Evolutionary conservation across 2,797 vertebrate genomes (phyloP), one percentile per base, ranked within the genome.

Genomic region (Australoheros facetus): DNA sequence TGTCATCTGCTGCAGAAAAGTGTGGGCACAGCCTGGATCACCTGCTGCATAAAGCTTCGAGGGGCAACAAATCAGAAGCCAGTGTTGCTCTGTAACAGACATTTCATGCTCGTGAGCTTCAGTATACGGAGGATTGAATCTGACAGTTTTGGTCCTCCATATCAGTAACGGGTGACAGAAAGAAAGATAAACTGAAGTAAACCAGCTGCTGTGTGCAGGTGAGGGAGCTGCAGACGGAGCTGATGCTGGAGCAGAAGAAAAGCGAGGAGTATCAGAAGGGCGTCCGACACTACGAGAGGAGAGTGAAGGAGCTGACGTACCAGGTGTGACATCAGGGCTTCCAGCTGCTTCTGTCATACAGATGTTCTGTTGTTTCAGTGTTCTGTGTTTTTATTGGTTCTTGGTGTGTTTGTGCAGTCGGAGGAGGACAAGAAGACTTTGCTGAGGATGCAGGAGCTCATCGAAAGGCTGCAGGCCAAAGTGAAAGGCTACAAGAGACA

Each of bases 401-500:
- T 82, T n/a, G 62, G 11, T 56, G 59, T 81, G 79, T 21, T 72
- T 19, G 79, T 83, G 74, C 86, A 99, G 98, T 94, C 96, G 0
- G 98, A 99, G 81, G 98, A 99, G 79, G 98, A 99, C 89, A 89
- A 94, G 79, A 98, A 98, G 94, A 98, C 97, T 80, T 91, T 98
- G 90, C 87, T 97, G 55, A 95, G 97, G 86, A 98, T 99, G 97
- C 98, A 99, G 92, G 97, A 97, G 32, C 94, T 99, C 82, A 96
- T 98, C 0, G 96, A 98, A 21, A 98, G 97, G 81, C 95, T 99
- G 82, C 98, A 99, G 92, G 93, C 95, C 86, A 99, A 99, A 94
- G 96, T 99, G 87, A 99, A 99, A 95, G 96, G 96, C 94, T 99
- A 98, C 93, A 99, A 99, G 92, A 96, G 96, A 75, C 97, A 98